Base-by-base conservation (phyloP, 2,113 vertebrate genomes). In the Lipophrys pholis region DNA sequence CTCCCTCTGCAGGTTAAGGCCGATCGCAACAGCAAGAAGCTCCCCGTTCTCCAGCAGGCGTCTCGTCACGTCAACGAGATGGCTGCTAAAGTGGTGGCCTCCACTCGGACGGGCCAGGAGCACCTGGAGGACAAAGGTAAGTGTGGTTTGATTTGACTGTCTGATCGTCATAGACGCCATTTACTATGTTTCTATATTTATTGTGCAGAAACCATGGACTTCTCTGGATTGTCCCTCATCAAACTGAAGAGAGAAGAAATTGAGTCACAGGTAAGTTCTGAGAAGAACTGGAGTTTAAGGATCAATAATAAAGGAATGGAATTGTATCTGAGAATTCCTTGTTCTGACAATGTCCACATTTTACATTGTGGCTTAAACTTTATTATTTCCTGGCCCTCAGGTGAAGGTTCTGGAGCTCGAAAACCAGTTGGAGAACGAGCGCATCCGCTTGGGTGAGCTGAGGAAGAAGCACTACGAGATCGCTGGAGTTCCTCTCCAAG, bases 161-260 rank as follows among this genome's bases (percentile, higher is more conserved):
- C 4, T 0, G 0, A 58, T 10, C 1, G 1, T n/a, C 6, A 12
- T 7, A 16, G 14, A 16, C 17, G 59, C 30, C 5, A 52, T 56
- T 36, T 55, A 10, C 9, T 61, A 51, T 46, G 8, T 17, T 3
- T 62, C 1, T 68, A 6, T 50, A 42, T 50, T 12, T 54, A 1
- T 40, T 69, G 11, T 78, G 14, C 79, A 99, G 98, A 97, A 61
- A 95, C 96, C 40, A 97, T 99, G 97, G 97, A 99, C 87, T 99
- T 99, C 77, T 99, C 98, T 0, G 97, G 98, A 46, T 87, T 99
- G 94, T 98, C 97, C 3, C 94, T 99, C 43, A 98, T 99, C 87
- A 99, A 99, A 83, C 89, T 99, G 64, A 97, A 92, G 89, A 99
- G 94, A 79, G 96, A 99, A 60, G 98, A 99, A 89, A 98, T 99